Base-by-base conservation (phyloP, 2,113 vertebrate species). In the Myrmecobius fasciatus region DNA sequence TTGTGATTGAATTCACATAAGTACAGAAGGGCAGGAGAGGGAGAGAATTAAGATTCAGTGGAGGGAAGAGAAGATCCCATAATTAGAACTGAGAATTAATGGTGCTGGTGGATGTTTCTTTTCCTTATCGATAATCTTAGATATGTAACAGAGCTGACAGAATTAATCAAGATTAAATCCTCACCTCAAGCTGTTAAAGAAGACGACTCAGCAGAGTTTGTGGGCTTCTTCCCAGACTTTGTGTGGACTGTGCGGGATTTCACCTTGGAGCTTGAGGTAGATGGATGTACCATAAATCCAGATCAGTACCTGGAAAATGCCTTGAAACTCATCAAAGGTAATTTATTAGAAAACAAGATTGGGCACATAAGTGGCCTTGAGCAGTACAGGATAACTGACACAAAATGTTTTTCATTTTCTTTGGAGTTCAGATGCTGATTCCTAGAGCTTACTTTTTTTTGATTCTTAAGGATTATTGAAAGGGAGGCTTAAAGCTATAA, bases 181-280 rank as follows among this genome's bases (percentile, higher is more conserved):
- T 47, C 89, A 0, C 28, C 91, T 8, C 91, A 52, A 25, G 31
- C 53, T 7, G 25, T 7, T 24, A 89, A 83, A 25, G 48, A 94
- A 9, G 92, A 96, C 0, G 96, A 98, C 2, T 97, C 97, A 0
- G 36, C 89, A 0, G 96, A 98, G 7, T 98, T 98, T 92, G 95
- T 97, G 49, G 92, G 92, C 10, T 96, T 98, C 95, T 98, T 99
- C 90, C 98, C 98, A 31, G 97, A 98, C 0, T 98, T 99, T 89
- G 93, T 99, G 36, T 98, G 98, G 98, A 52, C 97, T 47, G 97
- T 99, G 46, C 97, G 98, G 25, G 98, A 99, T 96, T 99, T 99
- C 94, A 96, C 28, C 0, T 90, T 99, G 96, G 52, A 97, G 31
- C 92, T 98, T 90, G 90, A 96, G 54, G 49, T 98, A 3, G 2